Conservation (phyloP, 2,113 vertebrate genomes). For the Oryzias melastigma region DNA sequence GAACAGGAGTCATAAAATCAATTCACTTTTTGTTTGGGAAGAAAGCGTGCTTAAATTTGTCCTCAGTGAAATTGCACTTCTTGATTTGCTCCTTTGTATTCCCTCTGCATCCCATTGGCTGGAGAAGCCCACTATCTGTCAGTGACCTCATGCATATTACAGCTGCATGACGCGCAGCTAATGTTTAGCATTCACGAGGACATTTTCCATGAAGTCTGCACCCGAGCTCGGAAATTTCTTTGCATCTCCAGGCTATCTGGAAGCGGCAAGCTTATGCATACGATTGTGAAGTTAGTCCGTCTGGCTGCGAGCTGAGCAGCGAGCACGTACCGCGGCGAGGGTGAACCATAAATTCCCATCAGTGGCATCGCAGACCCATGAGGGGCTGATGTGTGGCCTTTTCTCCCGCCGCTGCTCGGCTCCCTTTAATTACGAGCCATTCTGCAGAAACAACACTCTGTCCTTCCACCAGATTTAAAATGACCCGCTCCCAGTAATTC, state of each 20-base stretch:
- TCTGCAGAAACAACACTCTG: constrained; percentile 78
- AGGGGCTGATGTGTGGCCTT: constrained; percentile 68
- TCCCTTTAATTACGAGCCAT: constrained; percentile 78
- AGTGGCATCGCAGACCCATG: constrained; percentile 53
- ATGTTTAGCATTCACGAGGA: constrained; percentile 9
- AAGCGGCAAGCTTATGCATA: neutral
- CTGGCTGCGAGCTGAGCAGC: constrained; percentile 9
- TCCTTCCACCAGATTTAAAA: constrained; percentile 78
- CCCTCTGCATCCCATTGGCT: constrained; percentile 5
- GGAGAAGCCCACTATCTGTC: constrained; percentile 6
- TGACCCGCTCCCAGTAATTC: constrained; percentile 72
- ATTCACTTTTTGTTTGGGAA: constrained; percentile 54
- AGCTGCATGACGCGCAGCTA: neutral
- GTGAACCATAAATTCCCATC: constrained; percentile 76
- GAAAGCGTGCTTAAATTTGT: constrained; percentile 35
- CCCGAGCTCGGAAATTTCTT: constrained; percentile 11
- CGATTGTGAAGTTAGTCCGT: constrained; percentile 12
- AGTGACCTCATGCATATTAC: constrained; percentile 15
- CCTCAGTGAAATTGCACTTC: constrained; percentile 31
- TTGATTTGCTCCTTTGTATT: neutral
- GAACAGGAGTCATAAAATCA: constrained; percentile 60
- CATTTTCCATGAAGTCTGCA: neutral
- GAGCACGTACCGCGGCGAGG: constrained; percentile 23
- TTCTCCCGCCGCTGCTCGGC: constrained; percentile 62
- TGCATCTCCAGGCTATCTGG: constrained; percentile 1